Conservation (phyloP, 2,888 invertebrate species). For the Aporophyla lueneburgensis region DNA sequence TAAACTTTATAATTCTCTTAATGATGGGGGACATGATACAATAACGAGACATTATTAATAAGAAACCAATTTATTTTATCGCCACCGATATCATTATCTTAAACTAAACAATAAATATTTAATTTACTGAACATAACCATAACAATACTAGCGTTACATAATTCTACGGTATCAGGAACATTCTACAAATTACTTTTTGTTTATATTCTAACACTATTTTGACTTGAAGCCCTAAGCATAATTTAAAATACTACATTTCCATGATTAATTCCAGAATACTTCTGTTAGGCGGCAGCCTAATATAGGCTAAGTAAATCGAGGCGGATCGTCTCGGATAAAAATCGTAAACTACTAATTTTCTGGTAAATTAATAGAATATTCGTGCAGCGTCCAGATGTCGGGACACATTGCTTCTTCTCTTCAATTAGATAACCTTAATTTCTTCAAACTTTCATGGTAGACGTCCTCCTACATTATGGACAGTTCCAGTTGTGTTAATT, state of each 20-base stretch:
- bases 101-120: constrained; percentile 76
- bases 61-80: constrained; percentile 65
- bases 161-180: constrained; percentile 58
- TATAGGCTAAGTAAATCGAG: constrained; percentile 76
- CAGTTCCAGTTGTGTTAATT: background rate
- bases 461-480: constrained; percentile 11
- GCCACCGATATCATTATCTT: constrained; percentile 65
- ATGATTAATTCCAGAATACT: constrained; percentile 83
- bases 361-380: constrained; percentile 35
- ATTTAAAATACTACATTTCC: constrained; percentile 76
- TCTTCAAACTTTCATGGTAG: constrained; percentile 19
- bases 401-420: constrained; percentile 12
- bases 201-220: constrained; percentile 24
- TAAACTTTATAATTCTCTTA: constrained; percentile 37
- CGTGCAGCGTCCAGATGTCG: constrained; percentile 7
- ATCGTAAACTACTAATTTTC: constrained; percentile 36
- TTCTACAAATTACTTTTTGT: constrained; percentile 54
- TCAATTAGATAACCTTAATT: constrained; percentile 17
- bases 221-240: constrained; percentile 50
- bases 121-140: constrained; percentile 60
- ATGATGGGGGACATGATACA: constrained; percentile 53
- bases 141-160: constrained; percentile 70
- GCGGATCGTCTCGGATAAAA: constrained; percentile 59
- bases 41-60: constrained; percentile 61
- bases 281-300: constrained; percentile 84